Percentiles rank a stretch among this genome's conserved stretches.
phyloP scores from a whole-genome alignment of 2,888 invertebrate species.

The Atherix ibis region DNA sequence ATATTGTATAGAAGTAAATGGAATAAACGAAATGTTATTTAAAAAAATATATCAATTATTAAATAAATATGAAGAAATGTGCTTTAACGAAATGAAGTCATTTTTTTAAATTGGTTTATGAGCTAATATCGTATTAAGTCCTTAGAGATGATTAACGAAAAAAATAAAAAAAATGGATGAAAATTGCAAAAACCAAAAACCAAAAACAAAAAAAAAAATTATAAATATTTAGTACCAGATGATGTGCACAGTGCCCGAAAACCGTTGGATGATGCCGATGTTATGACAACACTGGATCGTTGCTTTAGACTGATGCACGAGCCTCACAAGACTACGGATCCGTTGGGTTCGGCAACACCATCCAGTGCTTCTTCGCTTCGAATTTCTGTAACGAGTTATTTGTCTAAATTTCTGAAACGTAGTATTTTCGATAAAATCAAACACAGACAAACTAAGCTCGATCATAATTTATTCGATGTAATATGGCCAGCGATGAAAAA shows the following conservation, averaged over 20 bases:
- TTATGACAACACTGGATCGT: conserved; percentile 54
- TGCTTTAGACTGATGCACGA: conserved; percentile 56
- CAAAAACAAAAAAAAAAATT: conserved; percentile 3
- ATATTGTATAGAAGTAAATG: no score
- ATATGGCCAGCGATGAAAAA: conserved; percentile 81
- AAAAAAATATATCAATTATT: no score
- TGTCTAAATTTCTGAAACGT: conserved; percentile 60
- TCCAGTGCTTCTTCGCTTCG: conserved; percentile 43
- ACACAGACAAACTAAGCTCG: conserved; percentile 59
- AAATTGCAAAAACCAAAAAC: no score
- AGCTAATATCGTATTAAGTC: no score
- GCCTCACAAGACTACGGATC: conserved; percentile 20
- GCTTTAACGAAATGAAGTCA: no score
- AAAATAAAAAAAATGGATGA: no score
- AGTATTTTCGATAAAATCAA: conserved; percentile 59
- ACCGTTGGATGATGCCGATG: conserved; percentile 50
- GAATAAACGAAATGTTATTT: no score
- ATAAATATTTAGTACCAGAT: conserved; percentile 54
- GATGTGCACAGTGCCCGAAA: conserved; percentile 61
- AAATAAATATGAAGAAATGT: no score
- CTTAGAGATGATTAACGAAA: no score
- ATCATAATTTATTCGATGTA: conserved; percentile 75
- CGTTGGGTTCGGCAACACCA: conserved; percentile 25
- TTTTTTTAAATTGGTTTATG: no score
- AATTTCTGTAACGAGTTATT: conserved; percentile 38